phyloP scores from a whole-genome alignment of 2,888 invertebrate genomes.

The Rapana venosa region DNA sequence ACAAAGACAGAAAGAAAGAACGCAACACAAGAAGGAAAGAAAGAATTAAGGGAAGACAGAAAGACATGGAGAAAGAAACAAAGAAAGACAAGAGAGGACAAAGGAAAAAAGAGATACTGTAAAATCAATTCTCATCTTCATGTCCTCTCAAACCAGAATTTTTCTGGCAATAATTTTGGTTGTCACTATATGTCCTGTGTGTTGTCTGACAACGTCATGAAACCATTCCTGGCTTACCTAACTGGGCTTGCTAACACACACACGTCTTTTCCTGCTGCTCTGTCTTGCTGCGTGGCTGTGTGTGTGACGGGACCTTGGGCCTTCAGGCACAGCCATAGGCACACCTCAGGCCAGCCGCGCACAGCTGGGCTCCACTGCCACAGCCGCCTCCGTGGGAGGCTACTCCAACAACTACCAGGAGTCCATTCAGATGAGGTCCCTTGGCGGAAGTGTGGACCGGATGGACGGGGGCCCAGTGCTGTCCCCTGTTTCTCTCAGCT shows the following conservation, averaged over 20 bases:
- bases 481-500: slow-evolving; percentile 47
- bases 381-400: slow-evolving; percentile 54
- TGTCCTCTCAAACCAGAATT: too few species aligned
- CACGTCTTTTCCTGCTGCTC: background rate
- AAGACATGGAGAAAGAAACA: too few species aligned
- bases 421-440: slow-evolving; percentile 30
- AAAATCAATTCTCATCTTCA: too few species aligned
- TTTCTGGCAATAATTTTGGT: too few species aligned
- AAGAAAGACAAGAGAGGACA: too few species aligned
- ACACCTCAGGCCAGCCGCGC: slow-evolving; percentile 63
- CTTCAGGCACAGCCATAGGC: slow-evolving; percentile 68
- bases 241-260: slow-evolving; percentile 10
- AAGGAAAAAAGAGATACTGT: too few species aligned
- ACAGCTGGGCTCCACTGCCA: slow-evolving; percentile 59
- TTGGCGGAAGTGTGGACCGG: slow-evolving; percentile 39
- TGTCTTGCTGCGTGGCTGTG: background rate
- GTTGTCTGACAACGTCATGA: too few species aligned
- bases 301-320: background rate
- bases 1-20: background rate
- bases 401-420: slow-evolving; percentile 44
- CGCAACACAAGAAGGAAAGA: too few species aligned
- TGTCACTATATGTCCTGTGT: too few species aligned
- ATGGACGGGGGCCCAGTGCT: slow-evolving; percentile 42
- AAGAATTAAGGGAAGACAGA: too few species aligned
- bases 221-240: background rate